Evolutionary conservation across 2,888 invertebrate species (phyloP).

Genomic region (Drosophila meridiana): DNA sequence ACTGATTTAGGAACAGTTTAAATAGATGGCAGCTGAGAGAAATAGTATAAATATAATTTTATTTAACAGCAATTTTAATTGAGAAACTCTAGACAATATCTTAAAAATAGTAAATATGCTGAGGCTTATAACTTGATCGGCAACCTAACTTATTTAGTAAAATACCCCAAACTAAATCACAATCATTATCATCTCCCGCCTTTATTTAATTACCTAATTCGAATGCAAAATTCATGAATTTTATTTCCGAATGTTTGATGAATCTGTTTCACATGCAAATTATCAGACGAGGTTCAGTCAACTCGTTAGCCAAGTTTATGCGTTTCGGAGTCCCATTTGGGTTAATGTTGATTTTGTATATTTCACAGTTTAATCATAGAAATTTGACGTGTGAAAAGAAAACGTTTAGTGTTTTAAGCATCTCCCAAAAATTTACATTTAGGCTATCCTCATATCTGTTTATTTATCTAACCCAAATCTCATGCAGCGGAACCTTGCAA

Average conservation of each 20-base stretch:
- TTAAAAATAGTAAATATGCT: too few relatives aligned
- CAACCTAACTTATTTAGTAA: neutral
- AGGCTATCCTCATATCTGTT: slow-evolving; percentile 17
- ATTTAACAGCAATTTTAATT: neutral
- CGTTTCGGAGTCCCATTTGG: neutral
- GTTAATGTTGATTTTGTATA: slow-evolving; percentile 25
- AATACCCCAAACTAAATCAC: neutral
- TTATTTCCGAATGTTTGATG: neutral
- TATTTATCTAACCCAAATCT: slow-evolving; percentile 46
- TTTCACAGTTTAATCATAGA: slow-evolving; percentile 42
- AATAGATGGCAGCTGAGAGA: neutral
- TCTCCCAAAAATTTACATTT: slow-evolving; percentile 16
- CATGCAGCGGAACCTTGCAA: slow-evolving; percentile 25
- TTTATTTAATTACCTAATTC: neutral
- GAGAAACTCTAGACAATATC: neutral
- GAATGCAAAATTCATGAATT: neutral
- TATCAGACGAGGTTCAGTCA: slow-evolving; percentile 19
- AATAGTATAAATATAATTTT: neutral
- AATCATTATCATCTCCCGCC: neutral
- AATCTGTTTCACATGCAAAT: neutral
- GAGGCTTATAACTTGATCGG: too few relatives aligned
- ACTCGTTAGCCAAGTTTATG: slow-evolving; percentile 18
- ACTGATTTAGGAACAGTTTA: neutral
- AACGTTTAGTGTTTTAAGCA: slow-evolving; percentile 22
- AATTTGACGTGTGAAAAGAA: slow-evolving; percentile 47